Conservation (phyloP, 1,140 invertebrate genomes). For the Eurosta solidaginis region DNA sequence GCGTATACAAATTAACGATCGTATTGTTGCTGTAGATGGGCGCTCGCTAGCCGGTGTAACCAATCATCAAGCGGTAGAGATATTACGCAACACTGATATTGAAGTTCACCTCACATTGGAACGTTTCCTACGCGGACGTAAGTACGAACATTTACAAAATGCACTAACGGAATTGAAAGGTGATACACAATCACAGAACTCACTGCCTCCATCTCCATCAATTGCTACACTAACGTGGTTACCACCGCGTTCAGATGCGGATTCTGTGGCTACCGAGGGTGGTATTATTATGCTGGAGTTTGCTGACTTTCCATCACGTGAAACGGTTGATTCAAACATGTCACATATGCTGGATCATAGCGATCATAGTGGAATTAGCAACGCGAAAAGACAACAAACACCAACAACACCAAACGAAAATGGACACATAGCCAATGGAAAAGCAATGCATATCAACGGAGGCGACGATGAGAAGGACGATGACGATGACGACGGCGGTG, state of each 20-base stretch:
- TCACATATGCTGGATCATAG: slow-evolving; percentile 58
- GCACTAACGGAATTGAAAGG: slow-evolving; percentile 72
- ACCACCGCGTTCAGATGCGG: slow-evolving; percentile 63
- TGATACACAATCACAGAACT: slow-evolving; percentile 63
- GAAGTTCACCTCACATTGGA: slow-evolving; percentile 79
- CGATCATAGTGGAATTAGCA: slow-evolving; percentile 43
- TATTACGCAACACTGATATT: slow-evolving; percentile 81
- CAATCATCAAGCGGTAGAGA: slow-evolving; percentile 89
- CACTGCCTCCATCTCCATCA: slow-evolving; percentile 71
- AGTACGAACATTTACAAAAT: slow-evolving; percentile 86
- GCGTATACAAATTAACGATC: slow-evolving; percentile 89
- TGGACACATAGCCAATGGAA: slow-evolving; percentile 33
- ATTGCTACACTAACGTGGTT: slow-evolving; percentile 76
- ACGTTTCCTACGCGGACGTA: slow-evolving; percentile 83
- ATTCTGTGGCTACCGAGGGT: slow-evolving; percentile 63
- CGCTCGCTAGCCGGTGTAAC: slow-evolving; percentile 79
- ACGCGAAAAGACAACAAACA: slow-evolving; percentile 32
- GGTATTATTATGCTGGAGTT: slow-evolving; percentile 62
- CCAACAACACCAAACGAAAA: slow-evolving; percentile 30
- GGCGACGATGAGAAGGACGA: slow-evolving; percentile 27
- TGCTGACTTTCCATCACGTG: slow-evolving; percentile 68
- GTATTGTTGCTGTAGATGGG: slow-evolving; percentile 88
- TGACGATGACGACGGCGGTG: slow-evolving; percentile 46
- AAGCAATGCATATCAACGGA: slow-evolving; percentile 23
- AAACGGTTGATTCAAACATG: slow-evolving; percentile 68